phyloP scores from a whole-genome alignment of 2,888 invertebrate genomes.

The Drosophila limbata region DNA sequence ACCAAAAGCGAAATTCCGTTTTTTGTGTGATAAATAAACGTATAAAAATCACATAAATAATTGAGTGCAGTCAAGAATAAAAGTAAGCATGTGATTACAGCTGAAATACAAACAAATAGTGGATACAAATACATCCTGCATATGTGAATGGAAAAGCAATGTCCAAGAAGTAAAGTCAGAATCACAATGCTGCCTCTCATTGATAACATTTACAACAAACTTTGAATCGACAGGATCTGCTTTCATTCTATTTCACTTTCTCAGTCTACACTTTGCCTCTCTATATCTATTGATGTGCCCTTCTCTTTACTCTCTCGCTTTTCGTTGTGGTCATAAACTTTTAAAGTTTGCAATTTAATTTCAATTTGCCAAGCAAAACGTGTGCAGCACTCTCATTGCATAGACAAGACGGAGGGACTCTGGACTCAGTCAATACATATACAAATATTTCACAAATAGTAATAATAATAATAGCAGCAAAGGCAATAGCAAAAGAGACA shows the following conservation, averaged over 20 bases:
- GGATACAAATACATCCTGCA: conserved; percentile 1
- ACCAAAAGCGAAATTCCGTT: conserved; percentile 3
- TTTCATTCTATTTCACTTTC: not conserved
- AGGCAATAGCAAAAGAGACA: conserved; percentile 5
- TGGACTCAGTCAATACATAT: conserved; percentile 12
- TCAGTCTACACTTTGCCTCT: not conserved
- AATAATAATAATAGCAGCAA: conserved; percentile 60
- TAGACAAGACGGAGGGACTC: not conserved
- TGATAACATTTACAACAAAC: conserved; percentile 27
- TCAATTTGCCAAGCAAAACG: conserved; percentile 69
- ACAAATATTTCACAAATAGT: conserved; percentile 51
- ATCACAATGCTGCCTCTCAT: conserved; percentile 29
- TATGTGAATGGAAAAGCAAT: conserved; percentile 7
- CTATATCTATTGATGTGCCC: conserved; percentile 15
- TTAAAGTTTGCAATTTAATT: conserved; percentile 79
- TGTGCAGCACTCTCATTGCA: conserved; percentile 20
- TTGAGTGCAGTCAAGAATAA: conserved; percentile 76
- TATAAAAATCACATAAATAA: conserved; percentile 63
- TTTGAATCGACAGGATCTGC: conserved; percentile 26
- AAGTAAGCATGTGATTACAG: conserved; percentile 54
- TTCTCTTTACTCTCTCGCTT: conserved; percentile 21
- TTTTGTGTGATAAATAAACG: conserved; percentile 20
- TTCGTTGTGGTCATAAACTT: conserved; percentile 73
- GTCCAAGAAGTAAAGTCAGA: conserved; percentile 12
- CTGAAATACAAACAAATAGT: conserved; percentile 44